A percentile compares a stretch with the other conserved stretches of the same genome.
phyloP scores from a whole-genome alignment of 2,888 invertebrate species.

The Theretra japonica region DNA sequence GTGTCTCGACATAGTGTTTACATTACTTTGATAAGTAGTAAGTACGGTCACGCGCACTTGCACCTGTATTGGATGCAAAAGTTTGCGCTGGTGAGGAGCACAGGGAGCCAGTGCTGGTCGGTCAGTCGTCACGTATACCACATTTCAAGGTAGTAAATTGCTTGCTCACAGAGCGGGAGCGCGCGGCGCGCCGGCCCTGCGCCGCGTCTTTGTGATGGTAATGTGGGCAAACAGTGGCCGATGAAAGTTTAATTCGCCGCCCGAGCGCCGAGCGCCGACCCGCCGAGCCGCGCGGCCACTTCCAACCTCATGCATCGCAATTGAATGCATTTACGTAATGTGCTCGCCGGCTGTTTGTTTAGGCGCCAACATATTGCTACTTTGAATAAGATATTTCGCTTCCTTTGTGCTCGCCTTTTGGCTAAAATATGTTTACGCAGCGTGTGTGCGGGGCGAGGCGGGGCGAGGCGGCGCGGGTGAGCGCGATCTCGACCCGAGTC shows the following conservation, averaged over 20 bases:
- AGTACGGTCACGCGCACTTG: no score
- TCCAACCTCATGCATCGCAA: slow-evolving; percentile 58
- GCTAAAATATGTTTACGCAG: slow-evolving; percentile 49
- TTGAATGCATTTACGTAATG: slow-evolving; percentile 65
- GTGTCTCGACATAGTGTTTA: no score
- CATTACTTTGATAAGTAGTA: no score
- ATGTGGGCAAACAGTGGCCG: slow-evolving; percentile 61
- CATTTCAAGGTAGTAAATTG: not conserved
- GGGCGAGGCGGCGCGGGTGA: slow-evolving; percentile 20
- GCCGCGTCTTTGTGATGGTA: slow-evolving; percentile 68
- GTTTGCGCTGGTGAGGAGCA: not conserved
- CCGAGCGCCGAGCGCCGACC: slow-evolving; percentile 25
- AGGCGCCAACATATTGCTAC: slow-evolving; percentile 76
- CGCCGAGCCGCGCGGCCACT: slow-evolving; percentile 34
- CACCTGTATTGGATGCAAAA: no score
- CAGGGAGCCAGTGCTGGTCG: not conserved
- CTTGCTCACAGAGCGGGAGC: not conserved
- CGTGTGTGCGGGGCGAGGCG: slow-evolving; percentile 37
- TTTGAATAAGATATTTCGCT: slow-evolving; percentile 73
- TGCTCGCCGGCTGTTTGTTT: slow-evolving; percentile 63
- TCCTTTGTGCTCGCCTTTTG: slow-evolving; percentile 57
- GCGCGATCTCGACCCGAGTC: not conserved
- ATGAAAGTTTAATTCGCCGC: slow-evolving; percentile 53
- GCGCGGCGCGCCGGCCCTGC: slow-evolving; percentile 31
- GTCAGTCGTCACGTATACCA: not conserved